A percentile compares a stretch with the other conserved stretches of the same genome.
These are phyloP conservation scores for Jacana jacana DNA, from an alignment of 2,113 vertebrate species.

Conservation along the genomic window DNA sequence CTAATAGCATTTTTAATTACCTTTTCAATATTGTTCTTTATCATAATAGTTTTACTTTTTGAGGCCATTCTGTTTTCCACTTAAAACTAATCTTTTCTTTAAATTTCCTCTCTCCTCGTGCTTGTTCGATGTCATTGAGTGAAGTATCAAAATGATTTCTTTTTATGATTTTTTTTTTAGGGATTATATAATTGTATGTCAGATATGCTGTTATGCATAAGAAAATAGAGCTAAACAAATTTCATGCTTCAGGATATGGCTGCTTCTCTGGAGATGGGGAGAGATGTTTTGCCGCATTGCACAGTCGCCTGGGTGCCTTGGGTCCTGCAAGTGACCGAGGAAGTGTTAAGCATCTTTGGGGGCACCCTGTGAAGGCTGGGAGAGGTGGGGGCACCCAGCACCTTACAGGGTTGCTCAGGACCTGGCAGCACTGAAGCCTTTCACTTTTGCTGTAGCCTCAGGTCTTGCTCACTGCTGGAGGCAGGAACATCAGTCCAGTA, in stretches of 20 bases:
- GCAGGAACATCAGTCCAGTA: neutral
- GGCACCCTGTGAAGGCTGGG: neutral
- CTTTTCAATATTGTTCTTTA: conserved; percentile 10
- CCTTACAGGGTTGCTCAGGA: neutral
- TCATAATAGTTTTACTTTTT: conserved; percentile 1
- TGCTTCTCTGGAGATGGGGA: neutral
- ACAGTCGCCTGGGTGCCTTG: neutral
- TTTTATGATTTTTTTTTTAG: neutral
- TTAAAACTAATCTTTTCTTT: conserved; percentile 20
- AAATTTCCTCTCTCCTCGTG: neutral
- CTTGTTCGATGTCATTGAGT: neutral
- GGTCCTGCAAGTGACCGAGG: neutral
- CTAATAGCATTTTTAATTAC: conserved; percentile 10
- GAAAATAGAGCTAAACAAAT: conserved; percentile 14
- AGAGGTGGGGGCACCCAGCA: neutral
- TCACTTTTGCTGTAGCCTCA: neutral
- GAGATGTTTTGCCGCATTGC: neutral
- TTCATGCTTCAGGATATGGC: neutral
- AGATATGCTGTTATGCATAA: neutral
- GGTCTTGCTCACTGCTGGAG: neutral
- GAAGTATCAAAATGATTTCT: neutral
- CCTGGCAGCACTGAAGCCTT: neutral
- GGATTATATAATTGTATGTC: conserved; percentile 25
- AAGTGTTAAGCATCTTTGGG: neutral
- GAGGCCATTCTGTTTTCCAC: neutral